Evolutionary conservation across 92 coral and sea anemone genomes (phyloP).

Genomic region (Chrysogorgia sp.): DNA sequence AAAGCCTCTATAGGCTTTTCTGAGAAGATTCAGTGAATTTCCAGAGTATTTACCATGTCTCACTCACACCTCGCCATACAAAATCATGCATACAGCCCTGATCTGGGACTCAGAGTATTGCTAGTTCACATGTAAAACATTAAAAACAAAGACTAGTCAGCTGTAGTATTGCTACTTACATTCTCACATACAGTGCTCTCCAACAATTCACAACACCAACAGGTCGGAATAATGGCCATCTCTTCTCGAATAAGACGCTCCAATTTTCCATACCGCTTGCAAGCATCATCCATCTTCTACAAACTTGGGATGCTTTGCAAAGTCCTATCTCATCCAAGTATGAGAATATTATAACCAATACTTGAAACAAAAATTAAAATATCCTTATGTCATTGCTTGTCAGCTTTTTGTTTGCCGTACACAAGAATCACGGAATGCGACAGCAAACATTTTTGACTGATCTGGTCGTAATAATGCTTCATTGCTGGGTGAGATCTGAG

Average conservation of each 20-base stretch:
- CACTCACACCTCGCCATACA: no score
- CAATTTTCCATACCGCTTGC: conserved; percentile 58
- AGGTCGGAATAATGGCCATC: conserved; percentile 66
- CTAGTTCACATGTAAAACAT: background rate
- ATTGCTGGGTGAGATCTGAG: no score
- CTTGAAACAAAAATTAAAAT: conserved; percentile 8
- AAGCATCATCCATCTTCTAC: conserved; percentile 67
- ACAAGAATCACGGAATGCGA: background rate
- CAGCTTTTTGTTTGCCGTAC: background rate
- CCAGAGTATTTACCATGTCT: no score
- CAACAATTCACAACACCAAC: conserved; percentile 58
- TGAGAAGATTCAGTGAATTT: no score
- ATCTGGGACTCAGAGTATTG: no score
- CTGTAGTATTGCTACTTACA: conserved; percentile 44
- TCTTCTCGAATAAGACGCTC: conserved; percentile 55
- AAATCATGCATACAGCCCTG: no score
- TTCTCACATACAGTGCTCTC: conserved; percentile 66
- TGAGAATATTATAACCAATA: conserved; percentile 67
- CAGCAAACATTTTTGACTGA: background rate
- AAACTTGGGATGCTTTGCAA: conserved; percentile 72
- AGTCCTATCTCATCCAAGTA: conserved; percentile 72
- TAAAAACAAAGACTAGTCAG: background rate
- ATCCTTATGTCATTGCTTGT: background rate
- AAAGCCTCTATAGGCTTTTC: no score
- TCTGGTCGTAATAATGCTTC: no score